Conservation (phyloP, 2,888 invertebrate species). For the Pegoplata infirma region DNA sequence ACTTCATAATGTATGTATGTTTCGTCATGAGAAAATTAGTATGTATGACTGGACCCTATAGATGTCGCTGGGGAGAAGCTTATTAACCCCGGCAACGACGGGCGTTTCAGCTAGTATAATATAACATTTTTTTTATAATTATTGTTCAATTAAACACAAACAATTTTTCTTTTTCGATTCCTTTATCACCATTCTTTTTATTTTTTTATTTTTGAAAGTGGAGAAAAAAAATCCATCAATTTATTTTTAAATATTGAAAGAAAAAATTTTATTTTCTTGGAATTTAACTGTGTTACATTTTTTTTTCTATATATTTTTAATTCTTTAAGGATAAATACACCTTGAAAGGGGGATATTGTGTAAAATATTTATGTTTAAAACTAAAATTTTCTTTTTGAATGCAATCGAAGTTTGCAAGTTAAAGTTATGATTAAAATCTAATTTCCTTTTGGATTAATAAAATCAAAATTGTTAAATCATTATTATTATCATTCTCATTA, state of each 20-base stretch:
- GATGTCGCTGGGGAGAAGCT: no score
- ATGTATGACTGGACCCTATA: no score
- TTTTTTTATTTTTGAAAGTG: no score
- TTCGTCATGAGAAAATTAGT: no score
- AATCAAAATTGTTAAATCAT: constrained; percentile 23
- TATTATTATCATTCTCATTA: constrained; percentile 29
- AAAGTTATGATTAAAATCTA: constrained; percentile 9
- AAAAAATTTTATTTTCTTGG: not conserved
- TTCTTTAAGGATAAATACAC: constrained; percentile 4
- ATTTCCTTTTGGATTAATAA: constrained; percentile 9
- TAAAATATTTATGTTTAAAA: constrained; percentile 34
- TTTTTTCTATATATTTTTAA: not conserved
- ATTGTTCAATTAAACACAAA: no score
- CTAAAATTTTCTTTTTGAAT: not conserved
- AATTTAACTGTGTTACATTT: not conserved
- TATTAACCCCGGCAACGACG: no score
- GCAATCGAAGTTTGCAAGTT: not conserved
- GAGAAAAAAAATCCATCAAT: no score
- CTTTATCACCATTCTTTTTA: no score
- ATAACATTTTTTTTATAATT: no score
- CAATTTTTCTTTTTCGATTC: no score
- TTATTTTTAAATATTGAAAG: not conserved
- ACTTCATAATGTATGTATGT: no score
- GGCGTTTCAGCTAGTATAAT: no score
- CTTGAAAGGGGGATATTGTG: constrained; percentile 2